Base-by-base conservation (phyloP, 2,113 vertebrate species). In the Macheiramphus alcinus region DNA sequence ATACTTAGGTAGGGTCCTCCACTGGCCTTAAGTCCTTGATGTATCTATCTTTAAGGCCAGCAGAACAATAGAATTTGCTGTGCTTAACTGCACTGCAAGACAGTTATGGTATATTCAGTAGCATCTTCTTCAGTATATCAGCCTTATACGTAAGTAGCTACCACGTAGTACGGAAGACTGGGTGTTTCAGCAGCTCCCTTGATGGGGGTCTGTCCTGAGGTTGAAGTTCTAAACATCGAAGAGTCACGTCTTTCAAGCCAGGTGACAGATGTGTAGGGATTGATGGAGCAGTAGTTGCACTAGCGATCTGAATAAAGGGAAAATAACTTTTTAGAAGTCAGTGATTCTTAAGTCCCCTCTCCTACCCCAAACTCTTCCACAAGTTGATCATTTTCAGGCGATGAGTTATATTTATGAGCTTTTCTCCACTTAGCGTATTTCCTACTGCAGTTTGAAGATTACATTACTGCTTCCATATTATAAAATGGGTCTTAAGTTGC, bases 171-270 rank as follows among this genome's bases (percentile, higher is more conserved):
- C 98, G 98, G 96, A 99, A 99, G 95, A 99, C 98, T 4, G 99
- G 99, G 92, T 99, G 99, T 91, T 99, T 99, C 93, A 99, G 98
- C 63, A 99, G 98, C 92, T 99, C 99, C 94, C 99, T 97, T 3
- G 99, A 99, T 4, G 98, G 97, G 27, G 99, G 98, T 92, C 99
- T 98, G 96, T 99, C 99, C 90, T 99, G 96, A 96, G 99, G 99
- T 75, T 99, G 99, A 90, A 99, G 99, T 91, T 99, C 99, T 94
- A 99, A 98, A 96, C 99, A 99, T 15, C 99, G 98, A 93, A 99
- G 98, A 38, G 99, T 98, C 88, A 99, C 99, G 55, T 99, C 99
- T 66, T 98, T 98, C 89, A 99, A 97, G 32, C 99, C 99, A 3
- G 99, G 99, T 89, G 99, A 98, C 72, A 99, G 97, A 95, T 99